Percentiles rank a stretch among this genome's conserved stretches.
These are phyloP conservation scores for Hirtodrosophila histrioides DNA, from an alignment of 2,888 invertebrate genomes.

Conservation along the genomic window DNA sequence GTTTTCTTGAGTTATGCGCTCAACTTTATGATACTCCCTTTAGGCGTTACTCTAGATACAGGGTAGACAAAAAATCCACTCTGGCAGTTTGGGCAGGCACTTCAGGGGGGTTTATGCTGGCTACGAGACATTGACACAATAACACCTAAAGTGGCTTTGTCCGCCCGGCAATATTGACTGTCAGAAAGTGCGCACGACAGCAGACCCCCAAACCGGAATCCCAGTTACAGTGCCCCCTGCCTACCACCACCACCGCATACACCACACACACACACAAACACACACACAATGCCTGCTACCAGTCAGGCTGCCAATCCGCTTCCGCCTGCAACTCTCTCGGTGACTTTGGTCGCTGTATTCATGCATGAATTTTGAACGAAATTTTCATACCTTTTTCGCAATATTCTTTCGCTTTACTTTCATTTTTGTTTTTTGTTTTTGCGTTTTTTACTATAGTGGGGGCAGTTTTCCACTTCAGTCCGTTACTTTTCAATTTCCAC, in stretches of 20 bases:
- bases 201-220: constrained; percentile 51
- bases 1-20: no score
- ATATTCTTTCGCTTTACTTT: constrained; percentile 59
- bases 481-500: constrained; percentile 78
- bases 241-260: neutral
- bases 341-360: constrained; percentile 61
- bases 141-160: constrained; percentile 79
- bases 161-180: constrained; percentile 76
- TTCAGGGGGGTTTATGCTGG: constrained; percentile 40
- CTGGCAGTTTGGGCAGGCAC: constrained; percentile 49
- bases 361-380: constrained; percentile 77
- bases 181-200: constrained; percentile 76
- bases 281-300: constrained; percentile 6
- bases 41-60: neutral
- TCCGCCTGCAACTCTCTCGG: constrained; percentile 43
- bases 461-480: constrained; percentile 61
- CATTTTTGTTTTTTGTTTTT: constrained; percentile 8
- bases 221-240: constrained; percentile 30
- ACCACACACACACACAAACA: constrained; percentile 2
- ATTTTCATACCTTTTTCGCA: constrained; percentile 75
- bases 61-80: constrained; percentile 44
- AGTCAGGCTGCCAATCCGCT: constrained; percentile 47
- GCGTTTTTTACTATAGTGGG: constrained; percentile 8
- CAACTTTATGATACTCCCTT: constrained; percentile 1
- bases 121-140: constrained; percentile 75